A percentile compares a stretch with the other conserved stretches of the same genome.
These are phyloP conservation scores for Xanthia icteritia DNA, from an alignment of 2,888 invertebrate species.

Conservation along the genomic window DNA sequence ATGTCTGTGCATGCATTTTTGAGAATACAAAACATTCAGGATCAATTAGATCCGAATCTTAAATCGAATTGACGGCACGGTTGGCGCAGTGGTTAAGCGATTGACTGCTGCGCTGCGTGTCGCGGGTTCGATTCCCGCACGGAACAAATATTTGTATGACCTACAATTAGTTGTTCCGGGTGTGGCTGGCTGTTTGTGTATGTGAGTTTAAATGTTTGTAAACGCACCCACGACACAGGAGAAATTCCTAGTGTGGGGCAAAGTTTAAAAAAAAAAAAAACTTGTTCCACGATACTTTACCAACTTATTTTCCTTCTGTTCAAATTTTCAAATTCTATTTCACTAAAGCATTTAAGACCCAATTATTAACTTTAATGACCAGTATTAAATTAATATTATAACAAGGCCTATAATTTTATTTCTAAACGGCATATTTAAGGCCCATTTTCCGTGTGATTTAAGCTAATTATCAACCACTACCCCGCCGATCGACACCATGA, in stretches of 20 bases:
- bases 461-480: conserved; percentile 59
- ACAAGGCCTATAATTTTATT: conserved; percentile 49
- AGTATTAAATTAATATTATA: conserved; percentile 43
- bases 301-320: conserved; percentile 13
- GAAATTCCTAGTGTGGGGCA: too few species aligned
- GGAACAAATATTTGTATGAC: too few species aligned
- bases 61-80: too few species aligned
- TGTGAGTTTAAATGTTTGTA: too few species aligned
- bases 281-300: neutral
- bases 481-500: conserved; percentile 56
- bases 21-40: neutral
- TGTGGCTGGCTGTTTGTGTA: too few species aligned
- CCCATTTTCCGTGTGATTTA: conserved; percentile 55
- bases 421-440: conserved; percentile 43
- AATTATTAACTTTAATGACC: conserved; percentile 41
- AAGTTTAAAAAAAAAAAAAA: too few species aligned
- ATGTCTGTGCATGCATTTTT: conserved; percentile 21
- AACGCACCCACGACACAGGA: too few species aligned
- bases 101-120: too few species aligned
- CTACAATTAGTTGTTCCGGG: too few species aligned
- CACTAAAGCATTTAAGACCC: conserved; percentile 34
- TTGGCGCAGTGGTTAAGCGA: too few species aligned
- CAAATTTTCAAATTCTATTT: conserved; percentile 23
- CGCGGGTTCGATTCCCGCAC: too few species aligned
- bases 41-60: conserved; percentile 1